These are phyloP conservation scores for Chlorospingus semifuscus DNA, from an alignment of 2,797 vertebrate genomes.

Conservation along the genomic window DNA sequence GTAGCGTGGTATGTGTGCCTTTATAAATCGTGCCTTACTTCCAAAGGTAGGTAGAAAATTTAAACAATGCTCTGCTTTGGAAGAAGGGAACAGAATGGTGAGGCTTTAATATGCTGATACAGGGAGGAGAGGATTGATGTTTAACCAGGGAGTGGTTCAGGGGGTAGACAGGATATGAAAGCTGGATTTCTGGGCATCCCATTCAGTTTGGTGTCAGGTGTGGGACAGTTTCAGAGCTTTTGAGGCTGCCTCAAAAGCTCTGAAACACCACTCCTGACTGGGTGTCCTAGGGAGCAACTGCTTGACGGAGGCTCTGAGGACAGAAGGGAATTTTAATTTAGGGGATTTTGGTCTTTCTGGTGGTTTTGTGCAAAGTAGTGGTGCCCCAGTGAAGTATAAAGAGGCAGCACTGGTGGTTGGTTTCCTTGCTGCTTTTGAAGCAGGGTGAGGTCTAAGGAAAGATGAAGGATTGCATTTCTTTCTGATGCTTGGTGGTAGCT, in stretches of 20 bases:
- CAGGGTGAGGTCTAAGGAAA: background rate
- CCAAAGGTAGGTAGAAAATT: background rate
- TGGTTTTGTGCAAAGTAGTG: background rate
- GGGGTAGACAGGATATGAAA: background rate
- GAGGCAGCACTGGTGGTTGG: accelerated
- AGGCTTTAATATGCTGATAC: background rate
- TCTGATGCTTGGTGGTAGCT: background rate
- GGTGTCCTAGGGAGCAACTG: background rate
- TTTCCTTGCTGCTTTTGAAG: background rate
- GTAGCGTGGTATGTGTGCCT: background rate
- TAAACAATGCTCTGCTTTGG: background rate
- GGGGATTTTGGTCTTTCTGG: background rate
- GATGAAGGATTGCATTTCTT: background rate
- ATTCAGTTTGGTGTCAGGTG: background rate
- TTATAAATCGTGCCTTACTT: background rate
- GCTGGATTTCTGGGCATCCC: background rate
- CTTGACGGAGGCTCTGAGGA: background rate
- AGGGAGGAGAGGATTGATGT: background rate
- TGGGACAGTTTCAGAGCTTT: background rate
- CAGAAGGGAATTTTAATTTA: background rate
- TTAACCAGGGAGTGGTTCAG: background rate
- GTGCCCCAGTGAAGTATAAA: background rate
- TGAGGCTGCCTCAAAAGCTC: background rate
- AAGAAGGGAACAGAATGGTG: background rate
- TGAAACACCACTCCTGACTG: background rate